Evolutionary conservation across 2,113 vertebrate genomes (phyloP), one percentile per base, ranked within the genome.

Genomic region (Rousettus leschenaultii): DNA sequence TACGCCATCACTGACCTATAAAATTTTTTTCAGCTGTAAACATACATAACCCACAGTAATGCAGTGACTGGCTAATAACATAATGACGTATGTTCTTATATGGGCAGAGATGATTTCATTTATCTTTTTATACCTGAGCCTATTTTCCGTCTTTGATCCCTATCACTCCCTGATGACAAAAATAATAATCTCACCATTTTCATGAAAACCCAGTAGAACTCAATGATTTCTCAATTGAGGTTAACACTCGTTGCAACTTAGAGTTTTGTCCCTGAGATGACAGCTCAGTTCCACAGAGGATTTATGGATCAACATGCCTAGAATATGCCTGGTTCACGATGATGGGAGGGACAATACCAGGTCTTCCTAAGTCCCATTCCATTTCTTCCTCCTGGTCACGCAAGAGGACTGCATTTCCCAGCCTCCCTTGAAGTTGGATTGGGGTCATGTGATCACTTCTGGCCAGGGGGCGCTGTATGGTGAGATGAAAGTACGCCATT

Each of bases 221-320:
- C 15, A 55, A 8, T 53, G 28, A 91, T 63, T 89, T 91, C 71
- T 95, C 77, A 90, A 66, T 88, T 84, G 77, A 91, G 51, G 77
- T 83, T 82, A 77, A 91, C 75, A 11, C 68, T 91, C 33, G 8
- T 55, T 71, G 45, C 79, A 66, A 33, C 40, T 19, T 82, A 68
- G 26, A 43, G 24, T 90, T 90, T 73, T 53, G 65, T 79, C 22
- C 48, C 35, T 30, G 63, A 71, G 79, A 53, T 68, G 57, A 73
- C 51, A 63, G 74, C 65, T 86, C 65, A 43, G n/a, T 61, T 85
- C 40, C 66, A 16, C 14, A 11, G 26, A 18, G 19, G 66, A 89
- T 65, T 65, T 73, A 21, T 0, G 7, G 78, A 51, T 84, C 38
- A 30, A 35, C 22, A 10, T 26, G 30, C 55, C 38, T 19, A 22